phyloP scores from a whole-genome alignment of 1,140 invertebrate species.

The Arctopsyche grandis region DNA sequence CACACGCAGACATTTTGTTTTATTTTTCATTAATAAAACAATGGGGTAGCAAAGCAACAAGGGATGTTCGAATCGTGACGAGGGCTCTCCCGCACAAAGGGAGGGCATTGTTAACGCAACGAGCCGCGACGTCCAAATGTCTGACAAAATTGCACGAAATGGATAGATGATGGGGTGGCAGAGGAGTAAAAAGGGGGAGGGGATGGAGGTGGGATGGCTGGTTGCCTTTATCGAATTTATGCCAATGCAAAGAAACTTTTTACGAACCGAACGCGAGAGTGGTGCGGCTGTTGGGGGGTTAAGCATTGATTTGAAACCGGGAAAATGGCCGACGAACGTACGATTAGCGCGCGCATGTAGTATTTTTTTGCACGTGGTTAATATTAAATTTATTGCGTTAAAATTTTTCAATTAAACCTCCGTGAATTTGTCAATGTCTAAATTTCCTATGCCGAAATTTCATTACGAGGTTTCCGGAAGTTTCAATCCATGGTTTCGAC shows the following conservation, averaged over 20 bases:
- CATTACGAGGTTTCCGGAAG: background rate
- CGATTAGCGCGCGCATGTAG: background rate
- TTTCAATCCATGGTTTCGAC: background rate
- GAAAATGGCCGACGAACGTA: slow-evolving; percentile 13
- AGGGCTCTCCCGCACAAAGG: background rate
- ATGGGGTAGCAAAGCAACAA: slow-evolving; percentile 3
- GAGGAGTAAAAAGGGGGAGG: background rate
- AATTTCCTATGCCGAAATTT: background rate
- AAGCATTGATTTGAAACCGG: background rate
- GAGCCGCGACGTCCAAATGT: slow-evolving; percentile 38
- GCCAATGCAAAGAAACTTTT: slow-evolving; percentile 45
- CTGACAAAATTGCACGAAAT: slow-evolving; percentile 28
- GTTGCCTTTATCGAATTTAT: slow-evolving; percentile 46
- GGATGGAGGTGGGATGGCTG: background rate
- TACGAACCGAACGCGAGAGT: slow-evolving; percentile 21
- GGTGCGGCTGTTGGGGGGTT: background rate
- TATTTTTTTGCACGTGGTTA: background rate
- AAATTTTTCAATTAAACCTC: background rate
- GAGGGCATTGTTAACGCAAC: slow-evolving; percentile 42
- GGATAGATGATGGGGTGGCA: background rate
- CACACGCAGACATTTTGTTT: background rate
- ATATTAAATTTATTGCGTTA: background rate
- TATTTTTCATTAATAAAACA: slow-evolving; percentile 26
- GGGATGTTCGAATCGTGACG: background rate
- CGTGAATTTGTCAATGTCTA: background rate